Evolutionary conservation across 1,140 invertebrate species (phyloP).

Genomic region (Laupala kohalensis): DNA sequence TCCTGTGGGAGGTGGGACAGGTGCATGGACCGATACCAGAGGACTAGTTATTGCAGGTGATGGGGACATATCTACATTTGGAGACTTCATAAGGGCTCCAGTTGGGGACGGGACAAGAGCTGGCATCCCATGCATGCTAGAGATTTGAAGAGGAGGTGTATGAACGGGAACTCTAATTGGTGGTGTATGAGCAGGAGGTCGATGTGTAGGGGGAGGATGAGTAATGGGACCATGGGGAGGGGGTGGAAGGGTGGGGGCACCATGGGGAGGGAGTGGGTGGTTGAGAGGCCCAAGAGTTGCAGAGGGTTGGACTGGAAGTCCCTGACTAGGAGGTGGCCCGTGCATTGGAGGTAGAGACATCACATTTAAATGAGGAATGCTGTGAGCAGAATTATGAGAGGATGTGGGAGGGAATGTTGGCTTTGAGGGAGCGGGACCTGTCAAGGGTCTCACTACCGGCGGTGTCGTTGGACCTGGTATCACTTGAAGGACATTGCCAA

Average conservation of each 20-base stretch:
- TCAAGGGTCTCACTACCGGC: constrained; percentile 18
- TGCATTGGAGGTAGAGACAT: constrained; percentile 16
- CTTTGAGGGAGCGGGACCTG: constrained; percentile 5
- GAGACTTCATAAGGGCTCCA: not conserved
- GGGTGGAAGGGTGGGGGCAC: constrained; percentile 13
- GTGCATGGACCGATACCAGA: not conserved
- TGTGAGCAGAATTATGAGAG: not conserved
- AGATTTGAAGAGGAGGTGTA: not conserved
- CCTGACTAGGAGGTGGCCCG: constrained; percentile 11
- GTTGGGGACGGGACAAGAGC: not conserved
- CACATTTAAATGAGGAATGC: not conserved
- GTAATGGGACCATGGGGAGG: constrained; percentile 12
- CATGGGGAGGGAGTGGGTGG: constrained; percentile 19
- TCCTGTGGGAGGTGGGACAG: not conserved
- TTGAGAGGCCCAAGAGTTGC: constrained; percentile 22
- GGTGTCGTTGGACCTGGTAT: constrained; percentile 31
- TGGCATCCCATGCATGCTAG: not conserved
- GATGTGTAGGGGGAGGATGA: not conserved
- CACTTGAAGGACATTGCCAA: constrained; percentile 38
- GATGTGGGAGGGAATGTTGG: not conserved
- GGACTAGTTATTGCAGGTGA: not conserved
- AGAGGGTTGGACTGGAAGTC: not conserved
- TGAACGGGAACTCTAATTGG: not conserved
- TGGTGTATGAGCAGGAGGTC: not conserved
- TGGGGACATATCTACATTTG: not conserved